phyloP scores from a whole-genome alignment of 1,140 invertebrate species.

The Chlorops oryzae region DNA sequence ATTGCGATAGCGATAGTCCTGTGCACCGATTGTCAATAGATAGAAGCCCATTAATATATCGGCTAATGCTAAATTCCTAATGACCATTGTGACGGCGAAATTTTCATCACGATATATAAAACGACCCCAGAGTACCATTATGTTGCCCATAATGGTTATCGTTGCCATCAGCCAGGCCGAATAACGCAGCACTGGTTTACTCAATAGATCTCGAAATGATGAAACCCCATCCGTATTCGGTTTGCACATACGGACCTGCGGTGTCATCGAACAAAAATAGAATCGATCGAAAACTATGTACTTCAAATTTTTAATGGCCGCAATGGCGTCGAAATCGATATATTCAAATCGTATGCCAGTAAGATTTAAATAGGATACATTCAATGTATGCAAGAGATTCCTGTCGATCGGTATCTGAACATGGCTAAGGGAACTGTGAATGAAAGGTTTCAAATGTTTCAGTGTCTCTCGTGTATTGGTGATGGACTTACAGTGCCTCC shows the following conservation, averaged over 20 bases:
- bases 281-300: slow-evolving; percentile 65
- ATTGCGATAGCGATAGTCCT: slow-evolving; percentile 60
- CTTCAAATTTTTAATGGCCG: slow-evolving; percentile 50
- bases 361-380: slow-evolving; percentile 47
- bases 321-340: slow-evolving; percentile 53
- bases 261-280: slow-evolving; percentile 62
- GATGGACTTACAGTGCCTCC: slow-evolving; percentile 53
- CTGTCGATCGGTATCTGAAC: slow-evolving; percentile 30
- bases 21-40: slow-evolving; percentile 61
- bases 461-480: not conserved
- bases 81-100: slow-evolving; percentile 56
- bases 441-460: not conserved
- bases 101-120: slow-evolving; percentile 58
- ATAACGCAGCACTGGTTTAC: slow-evolving; percentile 56
- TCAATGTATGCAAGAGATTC: slow-evolving; percentile 25
- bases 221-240: slow-evolving; percentile 67
- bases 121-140: slow-evolving; percentile 63
- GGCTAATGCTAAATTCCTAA: slow-evolving; percentile 69
- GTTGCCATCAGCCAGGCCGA: slow-evolving; percentile 68
- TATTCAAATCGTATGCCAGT: slow-evolving; percentile 55
- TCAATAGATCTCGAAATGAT: slow-evolving; percentile 61
- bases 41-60: slow-evolving; percentile 78
- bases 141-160: slow-evolving; percentile 61
- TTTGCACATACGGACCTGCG: slow-evolving; percentile 56
- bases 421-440: slow-evolving; percentile 28